Evolutionary conservation across 2,113 vertebrate species (phyloP).

Genomic region (Ophthalmolycus amberensis): DNA sequence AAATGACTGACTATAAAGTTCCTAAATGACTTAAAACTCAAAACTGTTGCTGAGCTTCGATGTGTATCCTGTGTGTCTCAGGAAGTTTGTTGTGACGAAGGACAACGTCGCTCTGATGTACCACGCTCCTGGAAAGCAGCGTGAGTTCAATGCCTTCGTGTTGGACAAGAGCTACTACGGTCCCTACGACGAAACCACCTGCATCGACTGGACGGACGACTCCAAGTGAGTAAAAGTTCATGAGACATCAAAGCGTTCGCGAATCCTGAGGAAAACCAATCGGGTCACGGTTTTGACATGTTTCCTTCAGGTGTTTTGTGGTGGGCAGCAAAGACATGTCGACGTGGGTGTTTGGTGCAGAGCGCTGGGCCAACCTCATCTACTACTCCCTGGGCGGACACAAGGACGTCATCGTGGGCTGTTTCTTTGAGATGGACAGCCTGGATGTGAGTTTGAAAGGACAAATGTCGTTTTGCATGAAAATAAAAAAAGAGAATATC

Average conservation of each 20-base stretch:
- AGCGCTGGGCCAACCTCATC: constrained; percentile 96
- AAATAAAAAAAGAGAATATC: not conserved
- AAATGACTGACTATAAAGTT: not conserved
- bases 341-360: constrained; percentile 96
- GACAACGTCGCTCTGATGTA: constrained; percentile 94
- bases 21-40: too few relatives aligned
- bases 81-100: constrained; percentile 94
- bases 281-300: not conserved
- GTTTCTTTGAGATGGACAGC: constrained; percentile 94
- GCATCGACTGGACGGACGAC: constrained; percentile 97
- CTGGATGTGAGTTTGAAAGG: constrained; percentile 89
- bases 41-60: not conserved
- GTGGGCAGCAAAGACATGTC: constrained; percentile 98
- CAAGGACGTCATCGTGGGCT: constrained; percentile 92
- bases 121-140: constrained; percentile 91
- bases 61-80: constrained; percentile 50
- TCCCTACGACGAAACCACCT: constrained; percentile 96
- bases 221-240: constrained; percentile 86
- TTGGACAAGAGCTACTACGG: constrained; percentile 96
- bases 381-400: constrained; percentile 95
- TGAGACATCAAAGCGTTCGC: too few relatives aligned
- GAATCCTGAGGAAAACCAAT: not conserved
- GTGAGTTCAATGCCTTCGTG: constrained; percentile 94
- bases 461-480: not conserved
- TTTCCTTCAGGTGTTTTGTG: constrained; percentile 89